These are phyloP conservation scores for Orchestes rusci DNA, from an alignment of 2,888 invertebrate species.

Conservation along the genomic window DNA sequence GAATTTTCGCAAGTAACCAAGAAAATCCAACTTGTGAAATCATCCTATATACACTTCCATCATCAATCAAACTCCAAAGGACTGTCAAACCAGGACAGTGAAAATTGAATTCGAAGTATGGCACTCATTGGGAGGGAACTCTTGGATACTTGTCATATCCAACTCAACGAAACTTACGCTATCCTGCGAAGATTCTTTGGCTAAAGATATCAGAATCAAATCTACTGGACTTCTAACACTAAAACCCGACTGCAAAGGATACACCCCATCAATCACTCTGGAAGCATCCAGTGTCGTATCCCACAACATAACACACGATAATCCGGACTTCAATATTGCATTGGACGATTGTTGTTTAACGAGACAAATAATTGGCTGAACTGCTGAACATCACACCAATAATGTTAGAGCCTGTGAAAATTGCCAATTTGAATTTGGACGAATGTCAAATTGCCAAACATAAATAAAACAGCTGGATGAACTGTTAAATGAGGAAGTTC, in stretches of 20 bases:
- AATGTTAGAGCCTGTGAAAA: neutral
- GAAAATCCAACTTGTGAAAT: no score
- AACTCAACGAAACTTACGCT: neutral
- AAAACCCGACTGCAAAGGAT: constrained; percentile 1
- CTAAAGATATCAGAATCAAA: neutral
- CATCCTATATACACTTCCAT: no score
- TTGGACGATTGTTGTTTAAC: no score
- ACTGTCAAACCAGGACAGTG: neutral
- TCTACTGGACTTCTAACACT: constrained; percentile 3
- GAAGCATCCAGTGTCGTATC: neutral
- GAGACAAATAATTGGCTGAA: no score
- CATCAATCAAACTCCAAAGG: no score
- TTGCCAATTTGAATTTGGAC: no score
- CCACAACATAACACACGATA: neutral
- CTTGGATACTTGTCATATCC: neutral
- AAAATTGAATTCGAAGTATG: neutral
- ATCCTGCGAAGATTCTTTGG: neutral
- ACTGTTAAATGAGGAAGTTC: no score
- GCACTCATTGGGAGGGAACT: neutral
- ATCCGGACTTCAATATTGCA: constrained; percentile 2
- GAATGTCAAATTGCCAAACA: no score
- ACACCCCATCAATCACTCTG: neutral
- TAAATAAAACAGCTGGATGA: no score
- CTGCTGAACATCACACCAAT: neutral
- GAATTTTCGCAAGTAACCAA: no score